Evolutionary conservation across 1,140 invertebrate species (phyloP).

Genomic region (Sycobia sp.): DNA sequence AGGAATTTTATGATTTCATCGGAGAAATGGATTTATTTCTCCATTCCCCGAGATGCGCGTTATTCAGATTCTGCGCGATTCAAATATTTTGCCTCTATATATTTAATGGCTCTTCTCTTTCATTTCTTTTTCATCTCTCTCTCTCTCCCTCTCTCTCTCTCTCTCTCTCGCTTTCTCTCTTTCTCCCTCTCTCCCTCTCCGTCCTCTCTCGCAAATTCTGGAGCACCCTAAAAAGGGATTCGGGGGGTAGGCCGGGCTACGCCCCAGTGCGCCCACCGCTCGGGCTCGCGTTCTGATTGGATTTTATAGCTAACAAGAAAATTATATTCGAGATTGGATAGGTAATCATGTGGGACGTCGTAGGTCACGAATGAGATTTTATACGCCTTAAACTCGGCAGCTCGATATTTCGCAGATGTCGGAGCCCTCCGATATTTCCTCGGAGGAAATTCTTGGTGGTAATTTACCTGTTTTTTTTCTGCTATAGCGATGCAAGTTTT

Average conservation of each 20-base stretch:
- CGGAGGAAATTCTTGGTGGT: too few relatives aligned
- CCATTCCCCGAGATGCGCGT: too few relatives aligned
- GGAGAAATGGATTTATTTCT: too few relatives aligned
- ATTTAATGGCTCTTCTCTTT: conserved; percentile 8
- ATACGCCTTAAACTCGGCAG: conserved; percentile 11
- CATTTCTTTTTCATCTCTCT: conserved; percentile 1
- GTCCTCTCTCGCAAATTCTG: conserved; percentile 5
- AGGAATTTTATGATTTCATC: too few relatives aligned
- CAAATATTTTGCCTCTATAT: background rate
- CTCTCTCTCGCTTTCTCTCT: conserved; percentile 1
- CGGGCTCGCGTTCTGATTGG: conserved; percentile 52
- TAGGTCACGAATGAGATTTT: conserved; percentile 36
- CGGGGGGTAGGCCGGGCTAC: background rate
- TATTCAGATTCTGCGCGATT: background rate
- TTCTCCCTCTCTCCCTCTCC: background rate
- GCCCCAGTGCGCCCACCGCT: conserved; percentile 35
- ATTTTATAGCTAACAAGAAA: conserved; percentile 62
- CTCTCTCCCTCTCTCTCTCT: conserved; percentile 1
- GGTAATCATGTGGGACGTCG: conserved; percentile 49
- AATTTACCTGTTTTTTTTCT: too few relatives aligned
- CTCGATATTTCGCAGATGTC: background rate
- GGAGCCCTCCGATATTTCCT: too few relatives aligned
- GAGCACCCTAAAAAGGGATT: conserved; percentile 9
- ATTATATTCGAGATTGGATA: conserved; percentile 61
- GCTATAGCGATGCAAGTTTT: too few relatives aligned